A percentile compares a stretch with the other conserved stretches of the same genome.
These are phyloP conservation scores for Andrena praecox DNA, from an alignment of 2,888 invertebrate genomes.

Conservation along the genomic window DNA sequence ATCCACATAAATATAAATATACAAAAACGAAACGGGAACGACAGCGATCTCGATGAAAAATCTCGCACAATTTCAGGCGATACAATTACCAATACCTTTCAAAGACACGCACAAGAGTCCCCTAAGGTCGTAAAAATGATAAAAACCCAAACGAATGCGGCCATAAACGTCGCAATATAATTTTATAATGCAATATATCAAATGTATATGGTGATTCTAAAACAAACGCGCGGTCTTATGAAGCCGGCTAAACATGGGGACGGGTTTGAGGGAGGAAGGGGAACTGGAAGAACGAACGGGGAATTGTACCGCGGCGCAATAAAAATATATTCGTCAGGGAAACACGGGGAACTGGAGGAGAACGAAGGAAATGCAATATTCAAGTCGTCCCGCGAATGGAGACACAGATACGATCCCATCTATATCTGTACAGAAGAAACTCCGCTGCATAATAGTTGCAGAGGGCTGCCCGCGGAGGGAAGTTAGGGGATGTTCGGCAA, in stretches of 20 bases:
- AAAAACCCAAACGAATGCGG: neutral
- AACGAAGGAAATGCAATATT: constrained; percentile 1
- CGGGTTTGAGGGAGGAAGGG: neutral
- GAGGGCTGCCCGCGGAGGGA: neutral
- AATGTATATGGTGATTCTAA: neutral
- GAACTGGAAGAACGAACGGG: neutral
- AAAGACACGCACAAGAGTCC: neutral
- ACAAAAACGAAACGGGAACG: too few relatives aligned
- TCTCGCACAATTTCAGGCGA: too few relatives aligned
- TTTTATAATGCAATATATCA: neutral
- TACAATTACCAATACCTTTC: neutral
- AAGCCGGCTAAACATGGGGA: neutral
- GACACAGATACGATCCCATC: neutral
- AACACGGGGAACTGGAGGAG: neutral
- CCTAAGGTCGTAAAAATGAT: neutral
- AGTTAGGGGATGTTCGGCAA: constrained; percentile 34
- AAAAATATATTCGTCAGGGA: constrained; percentile 10
- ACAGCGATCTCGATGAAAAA: too few relatives aligned
- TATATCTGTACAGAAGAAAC: neutral
- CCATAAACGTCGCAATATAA: neutral
- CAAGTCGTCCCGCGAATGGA: neutral
- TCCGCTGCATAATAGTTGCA: constrained; percentile 23
- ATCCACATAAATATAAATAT: too few relatives aligned
- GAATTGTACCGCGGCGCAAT: constrained; percentile 4
- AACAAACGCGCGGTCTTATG: constrained; percentile 4